Percentiles rank a stretch among this genome's conserved stretches.
Conservation (phyloP, 2,888 invertebrate species). For the Hirtodrosophila duncani region DNA sequence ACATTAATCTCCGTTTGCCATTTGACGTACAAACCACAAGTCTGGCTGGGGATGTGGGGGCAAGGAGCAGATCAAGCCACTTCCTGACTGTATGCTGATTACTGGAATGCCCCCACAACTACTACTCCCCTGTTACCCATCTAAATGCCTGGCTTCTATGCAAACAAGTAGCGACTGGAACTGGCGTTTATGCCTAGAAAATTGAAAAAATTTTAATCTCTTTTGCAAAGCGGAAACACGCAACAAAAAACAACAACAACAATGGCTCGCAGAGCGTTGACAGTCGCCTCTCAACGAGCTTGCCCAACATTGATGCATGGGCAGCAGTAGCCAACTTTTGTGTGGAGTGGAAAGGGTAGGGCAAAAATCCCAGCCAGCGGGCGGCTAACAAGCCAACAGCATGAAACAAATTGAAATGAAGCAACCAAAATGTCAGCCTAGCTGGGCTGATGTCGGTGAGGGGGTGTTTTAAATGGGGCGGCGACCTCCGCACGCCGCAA, state of each 20-base stretch:
- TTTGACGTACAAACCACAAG: constrained; percentile 34
- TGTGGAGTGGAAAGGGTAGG: constrained; percentile 10
- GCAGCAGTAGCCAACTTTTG: constrained; percentile 10
- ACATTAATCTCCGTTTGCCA: constrained; percentile 76
- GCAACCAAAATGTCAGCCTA: constrained; percentile 41
- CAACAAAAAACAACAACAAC: constrained; percentile 29
- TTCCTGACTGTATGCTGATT: constrained; percentile 37
- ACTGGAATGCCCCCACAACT: background rate
- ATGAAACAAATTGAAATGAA: constrained; percentile 61
- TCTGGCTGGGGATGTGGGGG: constrained; percentile 3
- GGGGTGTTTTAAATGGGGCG: no score
- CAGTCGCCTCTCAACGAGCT: constrained; percentile 46
- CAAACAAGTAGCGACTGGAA: constrained; percentile 38
- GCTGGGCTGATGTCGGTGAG: background rate
- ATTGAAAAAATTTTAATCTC: constrained; percentile 65
- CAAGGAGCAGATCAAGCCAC: constrained; percentile 4
- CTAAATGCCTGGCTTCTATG: constrained; percentile 22
- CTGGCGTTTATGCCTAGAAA: constrained; percentile 42
- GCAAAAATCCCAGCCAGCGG: constrained; percentile 57
- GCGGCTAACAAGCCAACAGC: constrained; percentile 62
- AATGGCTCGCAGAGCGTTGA: constrained; percentile 37
- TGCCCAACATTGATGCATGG: constrained; percentile 34
- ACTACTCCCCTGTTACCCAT: no score
- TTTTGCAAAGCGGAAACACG: constrained; percentile 67
- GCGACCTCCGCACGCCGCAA: constrained; percentile 6